These are phyloP conservation scores for Hofmannophila pseudospretella DNA, from an alignment of 2,888 invertebrate species.

Conservation along the genomic window DNA sequence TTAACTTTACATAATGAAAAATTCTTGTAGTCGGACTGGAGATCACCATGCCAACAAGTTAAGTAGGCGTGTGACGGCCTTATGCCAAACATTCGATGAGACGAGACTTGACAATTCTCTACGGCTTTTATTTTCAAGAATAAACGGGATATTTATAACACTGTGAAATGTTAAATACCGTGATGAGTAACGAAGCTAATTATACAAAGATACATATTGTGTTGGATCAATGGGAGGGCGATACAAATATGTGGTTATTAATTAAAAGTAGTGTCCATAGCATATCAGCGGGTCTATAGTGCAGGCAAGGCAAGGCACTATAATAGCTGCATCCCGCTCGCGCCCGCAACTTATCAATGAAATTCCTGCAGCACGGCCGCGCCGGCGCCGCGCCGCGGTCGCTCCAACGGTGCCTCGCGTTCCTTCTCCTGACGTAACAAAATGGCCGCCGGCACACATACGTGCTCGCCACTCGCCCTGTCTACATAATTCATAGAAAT, in stretches of 20 bases:
- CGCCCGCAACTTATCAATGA: conserved; percentile 69
- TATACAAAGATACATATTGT: neutral
- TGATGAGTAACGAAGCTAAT: conserved; percentile 9
- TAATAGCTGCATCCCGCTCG: conserved; percentile 59
- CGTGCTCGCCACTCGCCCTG: conserved; percentile 4
- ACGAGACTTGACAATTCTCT: conserved; percentile 38
- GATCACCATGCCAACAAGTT: conserved; percentile 37
- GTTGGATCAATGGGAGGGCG: neutral
- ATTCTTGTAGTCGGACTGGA: conserved; percentile 29
- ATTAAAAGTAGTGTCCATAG: neutral
- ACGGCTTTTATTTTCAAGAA: conserved; percentile 26
- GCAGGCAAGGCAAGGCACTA: conserved; percentile 1
- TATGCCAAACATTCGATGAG: conserved; percentile 49
- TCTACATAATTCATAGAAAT: conserved; percentile 6
- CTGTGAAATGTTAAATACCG: conserved; percentile 7
- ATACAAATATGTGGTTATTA: conserved; percentile 1
- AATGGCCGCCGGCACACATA: conserved; percentile 53
- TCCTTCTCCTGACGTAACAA: conserved; percentile 67
- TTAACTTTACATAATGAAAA: conserved; percentile 35
- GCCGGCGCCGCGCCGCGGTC: conserved; percentile 26
- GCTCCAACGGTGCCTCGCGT: conserved; percentile 58
- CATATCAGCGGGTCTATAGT: conserved; percentile 17
- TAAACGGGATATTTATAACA: conserved; percentile 17
- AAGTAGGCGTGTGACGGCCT: conserved; percentile 52
- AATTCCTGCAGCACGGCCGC: conserved; percentile 55